Base-by-base conservation (phyloP, 2,888 invertebrate species). In the Caenorhabditis angaria region DNA sequence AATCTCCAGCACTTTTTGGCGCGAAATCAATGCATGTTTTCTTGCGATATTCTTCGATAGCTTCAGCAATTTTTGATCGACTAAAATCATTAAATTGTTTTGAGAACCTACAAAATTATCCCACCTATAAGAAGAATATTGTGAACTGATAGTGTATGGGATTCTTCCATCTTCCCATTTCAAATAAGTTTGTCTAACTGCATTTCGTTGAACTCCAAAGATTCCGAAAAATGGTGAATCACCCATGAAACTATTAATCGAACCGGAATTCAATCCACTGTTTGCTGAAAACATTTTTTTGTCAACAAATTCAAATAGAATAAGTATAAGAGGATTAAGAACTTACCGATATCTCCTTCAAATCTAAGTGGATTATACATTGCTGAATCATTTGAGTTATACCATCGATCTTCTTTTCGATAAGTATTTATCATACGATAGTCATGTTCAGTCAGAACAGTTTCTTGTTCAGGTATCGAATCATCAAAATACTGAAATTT, bases 151-250 rank as follows among this genome's bases (percentile, higher is more conserved):
- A 1, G 85, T 86, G 73, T 86, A 86, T 8, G 86, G 86, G 56
- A 86, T 86, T 20, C 83, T 74, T n/a, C 77, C 85, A 28, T 81
- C 75, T 2, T 83, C 75, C 86, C 86, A 86, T 69, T 84, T 86
- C 20, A 86, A 65, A 69, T 84, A 86, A 3, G 84, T 81, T 61
- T 86, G 85, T 18, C 83, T 68, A 10, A 86, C 86, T 24, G 85
- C 83, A 58, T 83, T 86, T 29, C 83, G 60, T 65, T 80, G 83
- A 8, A 86, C 80, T 29, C 83, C 83, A 35, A 66, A 70, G 25
- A 81, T 71, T n/a, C 75, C 77, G 55, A 77, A 81, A 1, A 78
- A 64, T 10, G 81, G 78, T 10, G 69, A 73, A 56, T 82, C 80
- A 2, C 79, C 80, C 4, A 76, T 61, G 27, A 82, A 81, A 47